Conservation (phyloP, 2,113 vertebrate species). For the Apodemus sylvaticus region DNA sequence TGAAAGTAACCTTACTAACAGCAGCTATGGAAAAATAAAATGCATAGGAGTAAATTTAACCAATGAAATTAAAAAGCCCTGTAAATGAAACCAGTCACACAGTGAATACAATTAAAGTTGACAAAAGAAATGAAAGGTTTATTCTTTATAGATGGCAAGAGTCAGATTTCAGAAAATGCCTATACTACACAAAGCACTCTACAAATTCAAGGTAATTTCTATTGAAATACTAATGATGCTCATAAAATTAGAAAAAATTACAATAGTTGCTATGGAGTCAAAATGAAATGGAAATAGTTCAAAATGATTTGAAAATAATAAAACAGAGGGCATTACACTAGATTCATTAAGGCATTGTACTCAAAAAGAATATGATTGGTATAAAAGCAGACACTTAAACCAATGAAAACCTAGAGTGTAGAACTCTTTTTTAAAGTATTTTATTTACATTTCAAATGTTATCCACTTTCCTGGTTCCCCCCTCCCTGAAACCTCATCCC, state of each 20-base stretch:
- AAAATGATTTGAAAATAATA: background rate
- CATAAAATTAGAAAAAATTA: background rate
- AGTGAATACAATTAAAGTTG: background rate
- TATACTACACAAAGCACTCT: background rate
- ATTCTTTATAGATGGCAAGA: background rate
- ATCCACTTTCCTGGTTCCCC: too few relatives aligned
- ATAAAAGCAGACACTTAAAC: background rate
- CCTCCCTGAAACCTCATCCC: too few relatives aligned
- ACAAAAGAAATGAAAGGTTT: background rate
- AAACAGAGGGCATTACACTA: background rate
- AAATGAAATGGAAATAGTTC: background rate
- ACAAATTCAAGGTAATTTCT: background rate
- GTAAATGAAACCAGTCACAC: background rate
- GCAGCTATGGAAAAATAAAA: background rate
- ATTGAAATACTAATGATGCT: background rate
- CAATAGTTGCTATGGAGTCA: background rate
- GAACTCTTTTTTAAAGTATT: background rate
- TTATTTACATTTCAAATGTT: too few relatives aligned
- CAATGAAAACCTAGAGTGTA: background rate
- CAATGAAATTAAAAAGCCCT: background rate
- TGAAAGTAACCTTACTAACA: background rate
- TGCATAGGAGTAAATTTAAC: background rate
- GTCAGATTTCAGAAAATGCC: background rate
- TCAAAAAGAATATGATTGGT: background rate
- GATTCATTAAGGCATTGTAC: background rate